phyloP scores from a whole-genome alignment of 2,113 vertebrate species.

The Elephas maximus region DNA sequence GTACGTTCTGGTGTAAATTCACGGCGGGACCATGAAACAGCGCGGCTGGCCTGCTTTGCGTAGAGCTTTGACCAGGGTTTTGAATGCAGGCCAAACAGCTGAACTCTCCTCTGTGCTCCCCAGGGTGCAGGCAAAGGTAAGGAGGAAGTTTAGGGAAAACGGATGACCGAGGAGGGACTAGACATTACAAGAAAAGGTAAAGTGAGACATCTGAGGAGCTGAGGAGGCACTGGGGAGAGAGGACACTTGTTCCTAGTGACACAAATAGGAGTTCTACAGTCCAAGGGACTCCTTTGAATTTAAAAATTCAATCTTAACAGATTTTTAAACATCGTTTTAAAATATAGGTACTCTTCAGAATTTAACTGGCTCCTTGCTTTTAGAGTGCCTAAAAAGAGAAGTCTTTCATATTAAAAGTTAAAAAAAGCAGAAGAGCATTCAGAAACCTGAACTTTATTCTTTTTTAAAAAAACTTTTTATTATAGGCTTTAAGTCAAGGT shows the following conservation, averaged over 20 bases:
- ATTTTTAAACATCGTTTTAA: background rate
- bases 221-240: too few species aligned
- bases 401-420: background rate
- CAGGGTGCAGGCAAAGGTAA: background rate
- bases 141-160: background rate
- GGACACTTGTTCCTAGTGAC: background rate
- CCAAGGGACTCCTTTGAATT: background rate
- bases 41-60: accelerated
- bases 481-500: too few species aligned
- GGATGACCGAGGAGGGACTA: background rate
- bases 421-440: background rate
- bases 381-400: background rate
- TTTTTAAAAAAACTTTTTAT: too few species aligned
- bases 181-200: background rate
- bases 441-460: background rate
- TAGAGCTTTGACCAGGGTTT: background rate
- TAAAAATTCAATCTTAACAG: background rate
- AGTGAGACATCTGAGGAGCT: background rate
- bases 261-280: background rate
- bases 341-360: slow-evolving; percentile 16
- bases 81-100: background rate
- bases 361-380: background rate
- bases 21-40: background rate
- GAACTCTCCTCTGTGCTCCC: background rate
- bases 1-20: background rate